Percentiles rank a stretch among this genome's conserved stretches.
These are phyloP conservation scores for Trachurus trachurus DNA, from an alignment of 2,797 vertebrate species.

Conservation along the genomic window DNA sequence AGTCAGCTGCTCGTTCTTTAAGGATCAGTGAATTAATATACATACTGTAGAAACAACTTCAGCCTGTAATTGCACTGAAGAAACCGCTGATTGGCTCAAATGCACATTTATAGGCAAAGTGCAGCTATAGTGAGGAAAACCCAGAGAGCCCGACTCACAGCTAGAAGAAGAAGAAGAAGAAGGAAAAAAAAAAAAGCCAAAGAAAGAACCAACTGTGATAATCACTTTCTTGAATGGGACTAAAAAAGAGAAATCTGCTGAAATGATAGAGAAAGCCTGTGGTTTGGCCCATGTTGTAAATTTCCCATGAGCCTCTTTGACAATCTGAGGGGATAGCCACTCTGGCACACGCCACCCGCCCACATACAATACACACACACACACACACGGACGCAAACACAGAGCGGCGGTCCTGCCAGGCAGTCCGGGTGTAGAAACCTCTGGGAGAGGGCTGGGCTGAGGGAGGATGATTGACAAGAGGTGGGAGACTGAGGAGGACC, in stretches of 20 bases:
- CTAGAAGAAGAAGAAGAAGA: constrained; percentile 26
- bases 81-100: constrained; percentile 47
- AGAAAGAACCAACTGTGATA: constrained; percentile 69
- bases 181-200: constrained; percentile 32
- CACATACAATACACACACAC: constrained; percentile 68
- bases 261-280: constrained; percentile 86
- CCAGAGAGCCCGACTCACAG: constrained; percentile 37
- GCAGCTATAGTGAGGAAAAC: constrained; percentile 58
- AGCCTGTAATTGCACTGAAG: constrained; percentile 35
- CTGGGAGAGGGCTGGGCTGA: constrained; percentile 55
- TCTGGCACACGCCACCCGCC: constrained; percentile 83
- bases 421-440: constrained; percentile 64
- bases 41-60: constrained; percentile 46
- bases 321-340: constrained; percentile 83
- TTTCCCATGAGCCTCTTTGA: constrained; percentile 86
- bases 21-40: constrained; percentile 32
- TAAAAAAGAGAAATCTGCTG: constrained; percentile 82
- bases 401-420: constrained; percentile 61
- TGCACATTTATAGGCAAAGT: constrained; percentile 59
- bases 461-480: constrained; percentile 63
- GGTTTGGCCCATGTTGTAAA: constrained; percentile 80
- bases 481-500: constrained; percentile 47
- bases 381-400: constrained; percentile 39
- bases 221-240: constrained; percentile 78
- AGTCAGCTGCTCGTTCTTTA: constrained; percentile 49